phyloP scores from a whole-genome alignment of 2,797 vertebrate species.

The Helicolenus hilgendorfi region DNA sequence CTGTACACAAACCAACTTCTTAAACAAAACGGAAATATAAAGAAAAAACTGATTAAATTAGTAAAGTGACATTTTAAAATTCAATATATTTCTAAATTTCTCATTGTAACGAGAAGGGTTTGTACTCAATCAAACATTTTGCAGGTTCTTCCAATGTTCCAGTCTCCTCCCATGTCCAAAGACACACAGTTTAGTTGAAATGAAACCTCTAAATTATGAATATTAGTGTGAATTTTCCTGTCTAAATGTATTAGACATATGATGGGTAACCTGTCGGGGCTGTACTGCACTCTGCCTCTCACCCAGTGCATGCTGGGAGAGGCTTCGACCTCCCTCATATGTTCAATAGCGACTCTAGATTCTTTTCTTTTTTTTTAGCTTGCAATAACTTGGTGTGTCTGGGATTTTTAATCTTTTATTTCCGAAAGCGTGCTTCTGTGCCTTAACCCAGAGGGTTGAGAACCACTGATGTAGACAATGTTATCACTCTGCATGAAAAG shows the following conservation, averaged over 20 bases:
- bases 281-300: not conserved
- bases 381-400: not conserved
- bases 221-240: not conserved
- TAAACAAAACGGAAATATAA: not conserved
- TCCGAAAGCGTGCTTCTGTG: not conserved
- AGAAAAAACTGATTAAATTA: not conserved
- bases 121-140: not conserved
- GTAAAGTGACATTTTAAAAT: not conserved
- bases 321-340: not conserved
- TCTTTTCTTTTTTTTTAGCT: not conserved
- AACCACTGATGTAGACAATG: constrained; percentile 68
- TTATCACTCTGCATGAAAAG: constrained; percentile 62
- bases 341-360: not conserved
- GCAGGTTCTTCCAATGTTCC: not conserved
- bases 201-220: not conserved
- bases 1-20: not conserved
- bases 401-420: not conserved
- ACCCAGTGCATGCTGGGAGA: not conserved
- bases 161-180: not conserved
- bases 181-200: not conserved
- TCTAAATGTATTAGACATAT: not conserved
- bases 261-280: not conserved
- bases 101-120: not conserved
- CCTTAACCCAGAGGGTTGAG: constrained; percentile 20
- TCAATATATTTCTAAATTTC: not conserved